A percentile compares a stretch with the other conserved stretches of the same genome.
These are phyloP conservation scores for Poeciliopsis turneri DNA, from an alignment of 2,797 vertebrate genomes.

Conservation along the genomic window DNA sequence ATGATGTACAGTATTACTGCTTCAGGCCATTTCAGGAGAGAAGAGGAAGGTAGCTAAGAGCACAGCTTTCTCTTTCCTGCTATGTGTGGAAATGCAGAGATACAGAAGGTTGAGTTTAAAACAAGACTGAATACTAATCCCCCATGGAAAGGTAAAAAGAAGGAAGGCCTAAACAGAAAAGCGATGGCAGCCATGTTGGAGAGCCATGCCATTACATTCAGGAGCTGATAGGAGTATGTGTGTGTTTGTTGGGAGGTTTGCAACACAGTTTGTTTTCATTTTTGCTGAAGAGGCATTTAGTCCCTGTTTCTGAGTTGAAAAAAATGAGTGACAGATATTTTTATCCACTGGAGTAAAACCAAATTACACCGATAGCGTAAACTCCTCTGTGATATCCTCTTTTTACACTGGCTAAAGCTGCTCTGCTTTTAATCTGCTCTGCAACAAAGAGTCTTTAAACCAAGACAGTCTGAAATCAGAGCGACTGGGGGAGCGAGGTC, in stretches of 20 bases:
- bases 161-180: conserved; percentile 33
- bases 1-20: conserved; percentile 62
- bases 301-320: neutral
- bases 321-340: conserved; percentile 27
- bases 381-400: neutral
- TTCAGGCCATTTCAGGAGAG: conserved; percentile 56
- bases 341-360: neutral
- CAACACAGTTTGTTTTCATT: conserved; percentile 37
- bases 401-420: conserved; percentile 25
- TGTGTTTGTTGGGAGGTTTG: conserved; percentile 15
- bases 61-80: conserved; percentile 16
- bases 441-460: conserved; percentile 55
- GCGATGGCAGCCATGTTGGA: conserved; percentile 57
- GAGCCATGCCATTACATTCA: conserved; percentile 34
- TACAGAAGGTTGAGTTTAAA: neutral
- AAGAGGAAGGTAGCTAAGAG: conserved; percentile 46
- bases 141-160: conserved; percentile 10
- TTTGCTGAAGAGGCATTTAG: conserved; percentile 31
- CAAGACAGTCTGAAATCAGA: conserved; percentile 31
- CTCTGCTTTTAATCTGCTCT: conserved; percentile 51
- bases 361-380: neutral
- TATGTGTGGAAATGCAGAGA: conserved; percentile 25
- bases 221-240: conserved; percentile 14
- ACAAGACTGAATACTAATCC: conserved; percentile 10
- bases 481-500: conserved; percentile 50